These are phyloP conservation scores for Ophioninae sp. DNA, from an alignment of 2,888 invertebrate species.

Conservation along the genomic window DNA sequence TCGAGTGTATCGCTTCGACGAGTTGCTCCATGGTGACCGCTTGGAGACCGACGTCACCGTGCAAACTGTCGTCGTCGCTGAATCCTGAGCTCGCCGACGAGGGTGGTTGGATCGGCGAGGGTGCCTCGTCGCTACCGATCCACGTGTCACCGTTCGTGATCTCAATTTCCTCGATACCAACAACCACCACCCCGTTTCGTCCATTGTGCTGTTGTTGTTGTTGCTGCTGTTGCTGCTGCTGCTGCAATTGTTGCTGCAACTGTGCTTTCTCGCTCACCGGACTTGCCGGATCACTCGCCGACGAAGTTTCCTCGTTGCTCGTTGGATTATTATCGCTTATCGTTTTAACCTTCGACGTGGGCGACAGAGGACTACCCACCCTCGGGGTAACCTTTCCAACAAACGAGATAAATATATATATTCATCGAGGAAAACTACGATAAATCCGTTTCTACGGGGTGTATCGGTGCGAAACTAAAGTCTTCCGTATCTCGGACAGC, in stretches of 20 bases:
- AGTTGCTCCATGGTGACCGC: constrained; percentile 88
- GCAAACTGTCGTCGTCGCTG: constrained; percentile 94
- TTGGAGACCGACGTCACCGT: constrained; percentile 85
- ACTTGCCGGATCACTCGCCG: constrained; percentile 75
- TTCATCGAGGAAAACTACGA: not conserved
- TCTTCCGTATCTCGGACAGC: too few species aligned
- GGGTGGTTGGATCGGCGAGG: constrained; percentile 84
- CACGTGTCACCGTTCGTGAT: constrained; percentile 81
- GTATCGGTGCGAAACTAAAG: too few species aligned
- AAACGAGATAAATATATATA: not conserved
- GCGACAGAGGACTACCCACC: constrained; percentile 78
- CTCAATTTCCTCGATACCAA: constrained; percentile 81
- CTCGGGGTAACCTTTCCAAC: constrained; percentile 75
- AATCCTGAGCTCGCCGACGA: constrained; percentile 91
- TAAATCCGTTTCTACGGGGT: not conserved
- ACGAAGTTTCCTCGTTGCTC: not conserved
- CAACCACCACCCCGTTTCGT: constrained; percentile 72
- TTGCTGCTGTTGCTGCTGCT: not conserved
- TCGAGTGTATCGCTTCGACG: constrained; percentile 88
- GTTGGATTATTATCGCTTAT: constrained; percentile 69
- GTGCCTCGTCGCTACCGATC: constrained; percentile 82
- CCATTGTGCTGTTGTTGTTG: constrained; percentile 63
- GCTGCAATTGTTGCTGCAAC: too few species aligned
- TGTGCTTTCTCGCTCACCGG: constrained; percentile 73
- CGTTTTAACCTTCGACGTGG: constrained; percentile 71